Evolutionary conservation across 2,797 vertebrate species (phyloP).

Genomic region (Taenioides sp.): DNA sequence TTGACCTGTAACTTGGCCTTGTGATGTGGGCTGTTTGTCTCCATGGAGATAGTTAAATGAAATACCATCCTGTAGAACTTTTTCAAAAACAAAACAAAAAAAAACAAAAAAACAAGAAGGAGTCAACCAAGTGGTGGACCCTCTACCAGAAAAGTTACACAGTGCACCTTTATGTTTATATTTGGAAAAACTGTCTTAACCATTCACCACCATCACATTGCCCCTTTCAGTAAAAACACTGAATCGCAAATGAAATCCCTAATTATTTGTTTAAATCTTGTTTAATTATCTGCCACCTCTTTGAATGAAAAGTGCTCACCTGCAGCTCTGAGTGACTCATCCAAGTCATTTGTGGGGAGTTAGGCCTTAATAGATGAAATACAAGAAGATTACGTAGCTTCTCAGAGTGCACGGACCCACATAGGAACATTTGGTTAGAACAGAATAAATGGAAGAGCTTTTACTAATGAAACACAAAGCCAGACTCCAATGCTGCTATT

Average conservation of each 20-base stretch:
- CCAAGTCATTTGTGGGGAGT: slow-evolving; percentile 56
- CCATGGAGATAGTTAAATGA: no score
- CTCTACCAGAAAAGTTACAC: no score
- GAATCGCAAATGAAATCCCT: slow-evolving; percentile 38
- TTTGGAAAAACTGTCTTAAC: no score
- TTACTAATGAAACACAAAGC: slow-evolving; percentile 49
- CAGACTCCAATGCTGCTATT: slow-evolving; percentile 40
- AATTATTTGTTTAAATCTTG: slow-evolving; percentile 57
- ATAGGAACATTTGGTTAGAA: slow-evolving; percentile 32
- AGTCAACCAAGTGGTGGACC: no score
- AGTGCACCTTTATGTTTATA: no score
- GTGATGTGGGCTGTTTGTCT: no score
- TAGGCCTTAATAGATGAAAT: slow-evolving; percentile 60
- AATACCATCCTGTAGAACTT: no score
- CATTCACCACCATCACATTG: not conserved
- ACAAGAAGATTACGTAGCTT: slow-evolving; percentile 48
- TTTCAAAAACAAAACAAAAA: no score
- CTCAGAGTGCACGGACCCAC: slow-evolving; percentile 36
- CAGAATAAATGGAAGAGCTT: slow-evolving; percentile 27
- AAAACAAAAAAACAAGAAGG: no score
- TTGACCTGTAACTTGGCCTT: no score
- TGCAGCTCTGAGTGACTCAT: slow-evolving; percentile 66
- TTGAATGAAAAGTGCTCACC: slow-evolving; percentile 64
- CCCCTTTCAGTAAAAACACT: slow-evolving; percentile 6
- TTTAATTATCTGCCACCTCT: slow-evolving; percentile 42